phyloP scores from a whole-genome alignment of 2,888 invertebrate species.

The Aphelenchoides bicaudatus region DNA sequence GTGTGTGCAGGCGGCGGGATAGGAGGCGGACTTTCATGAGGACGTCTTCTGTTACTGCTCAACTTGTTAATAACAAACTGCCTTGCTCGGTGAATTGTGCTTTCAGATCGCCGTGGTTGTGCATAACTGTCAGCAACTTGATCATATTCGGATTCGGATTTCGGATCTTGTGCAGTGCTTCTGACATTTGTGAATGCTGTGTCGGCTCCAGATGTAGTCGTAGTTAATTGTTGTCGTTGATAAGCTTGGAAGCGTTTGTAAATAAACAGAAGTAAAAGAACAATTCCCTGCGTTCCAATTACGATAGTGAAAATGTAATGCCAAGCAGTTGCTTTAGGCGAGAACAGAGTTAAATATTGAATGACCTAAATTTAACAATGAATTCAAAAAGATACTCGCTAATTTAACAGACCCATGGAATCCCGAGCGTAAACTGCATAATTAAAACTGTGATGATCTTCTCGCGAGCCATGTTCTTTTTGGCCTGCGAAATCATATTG shows the following conservation, averaged over 20 bases:
- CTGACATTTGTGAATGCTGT: background rate
- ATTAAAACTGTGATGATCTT: slow-evolving; percentile 4
- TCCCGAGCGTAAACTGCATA: background rate
- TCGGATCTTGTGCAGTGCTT: background rate
- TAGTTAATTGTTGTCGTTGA: background rate
- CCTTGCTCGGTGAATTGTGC: slow-evolving; percentile 2
- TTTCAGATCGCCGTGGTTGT: background rate
- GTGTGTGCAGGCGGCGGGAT: no score
- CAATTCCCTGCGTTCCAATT: slow-evolving; percentile 7
- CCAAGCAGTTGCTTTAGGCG: slow-evolving; percentile 4
- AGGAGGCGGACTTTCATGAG: no score
- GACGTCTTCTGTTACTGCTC: no score
- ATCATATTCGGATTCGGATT: slow-evolving; percentile 1
- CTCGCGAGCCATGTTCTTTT: background rate
- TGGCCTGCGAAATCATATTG: background rate
- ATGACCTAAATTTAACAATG: background rate
- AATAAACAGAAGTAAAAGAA: slow-evolving; percentile 11
- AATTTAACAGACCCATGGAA: slow-evolving; percentile 1
- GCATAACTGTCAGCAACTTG: background rate
- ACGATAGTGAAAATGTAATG: slow-evolving; percentile 7
- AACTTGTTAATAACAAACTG: slow-evolving; percentile 11
- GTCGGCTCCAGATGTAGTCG: slow-evolving; percentile 2
- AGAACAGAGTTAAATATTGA: slow-evolving; percentile 6
- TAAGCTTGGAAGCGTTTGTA: slow-evolving; percentile 10
- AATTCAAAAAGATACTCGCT: background rate